Base-by-base conservation (phyloP, 2,113 vertebrate species). In the Suncus etruscus region DNA sequence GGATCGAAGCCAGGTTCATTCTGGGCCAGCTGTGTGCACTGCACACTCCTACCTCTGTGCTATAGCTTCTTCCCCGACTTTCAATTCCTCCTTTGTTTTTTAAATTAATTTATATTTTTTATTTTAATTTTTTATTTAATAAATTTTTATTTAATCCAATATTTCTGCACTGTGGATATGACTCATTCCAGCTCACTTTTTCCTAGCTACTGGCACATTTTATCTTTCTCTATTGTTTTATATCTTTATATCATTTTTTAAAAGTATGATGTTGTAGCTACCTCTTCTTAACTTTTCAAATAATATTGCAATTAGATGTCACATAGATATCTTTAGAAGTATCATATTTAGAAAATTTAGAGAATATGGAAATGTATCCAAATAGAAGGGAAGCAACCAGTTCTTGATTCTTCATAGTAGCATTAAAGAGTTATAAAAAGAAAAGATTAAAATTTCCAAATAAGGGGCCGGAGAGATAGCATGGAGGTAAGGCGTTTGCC, bases 381-480 rank as follows among this genome's bases (percentile, higher is more conserved):
- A 29, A 66, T 27, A 6, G n/a, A 6, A 2, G 4, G 77, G 51
- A 54, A 58, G 3, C 10, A 85, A 61, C 0, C 2, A 27, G 86
- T 86, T 81, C 5, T 72, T 50, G 66, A 69, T 79, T 11, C 54
- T 65, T 5, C 6, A 20, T 29, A 72, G 3, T 24, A 32, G 4
- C 45, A 25, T 50, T 31, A 89, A 80, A 87, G 15, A 79, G 2
- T 75, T 54, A 61, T 29, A n/a, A 75, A 80, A 45, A 79, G 14
- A 75, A 79, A 50, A 0, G 29, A 61, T 63, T 89, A 5, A 50
- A 54, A 75, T 69, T 93, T 90, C 82, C 47, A 95, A 66, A 89
- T 91, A 22, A 89, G 14, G 32, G n/a, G n/a, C n/a, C n/a, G n/a
- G n/a, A n/a, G n/a, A n/a, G n/a, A n/a, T n/a, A n/a, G n/a, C n/a